phyloP scores from a whole-genome alignment of 2,888 invertebrate species.

The Noctua janthina region DNA sequence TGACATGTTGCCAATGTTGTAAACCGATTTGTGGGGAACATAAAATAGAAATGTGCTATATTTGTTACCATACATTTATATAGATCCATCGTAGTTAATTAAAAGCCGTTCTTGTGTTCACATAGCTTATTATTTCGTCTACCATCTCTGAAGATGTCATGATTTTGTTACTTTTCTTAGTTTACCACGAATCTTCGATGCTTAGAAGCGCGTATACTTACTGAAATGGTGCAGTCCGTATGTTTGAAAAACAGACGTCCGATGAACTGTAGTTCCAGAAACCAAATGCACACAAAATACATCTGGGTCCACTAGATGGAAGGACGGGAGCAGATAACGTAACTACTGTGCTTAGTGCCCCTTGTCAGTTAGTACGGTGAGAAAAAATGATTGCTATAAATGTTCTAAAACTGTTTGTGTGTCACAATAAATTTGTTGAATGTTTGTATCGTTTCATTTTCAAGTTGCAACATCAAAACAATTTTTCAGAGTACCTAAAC shows the following conservation, averaged over 20 bases:
- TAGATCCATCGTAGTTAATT: background rate
- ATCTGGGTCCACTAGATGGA: background rate
- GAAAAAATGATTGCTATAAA: background rate
- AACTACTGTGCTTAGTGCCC: background rate
- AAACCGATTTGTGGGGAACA: conserved; percentile 10
- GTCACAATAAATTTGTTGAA: conserved; percentile 1
- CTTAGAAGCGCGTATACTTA: background rate
- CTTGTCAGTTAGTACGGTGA: background rate
- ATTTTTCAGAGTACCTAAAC: background rate
- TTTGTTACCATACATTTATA: conserved; percentile 1
- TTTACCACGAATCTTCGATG: background rate
- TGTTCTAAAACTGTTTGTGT: background rate
- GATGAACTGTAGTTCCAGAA: background rate
- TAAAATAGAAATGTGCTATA: background rate
- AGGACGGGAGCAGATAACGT: background rate
- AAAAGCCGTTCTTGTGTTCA: background rate
- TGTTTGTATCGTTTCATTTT: background rate
- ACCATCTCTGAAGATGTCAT: background rate
- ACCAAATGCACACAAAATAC: background rate
- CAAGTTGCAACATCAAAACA: background rate
- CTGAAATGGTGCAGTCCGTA: background rate
- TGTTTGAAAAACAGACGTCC: background rate
- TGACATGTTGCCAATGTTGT: background rate
- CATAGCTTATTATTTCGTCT: conserved; percentile 2
- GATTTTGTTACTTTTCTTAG: background rate